These are phyloP conservation scores for Zygaena filipendulae DNA, from an alignment of 2,888 invertebrate genomes.

Conservation along the genomic window DNA sequence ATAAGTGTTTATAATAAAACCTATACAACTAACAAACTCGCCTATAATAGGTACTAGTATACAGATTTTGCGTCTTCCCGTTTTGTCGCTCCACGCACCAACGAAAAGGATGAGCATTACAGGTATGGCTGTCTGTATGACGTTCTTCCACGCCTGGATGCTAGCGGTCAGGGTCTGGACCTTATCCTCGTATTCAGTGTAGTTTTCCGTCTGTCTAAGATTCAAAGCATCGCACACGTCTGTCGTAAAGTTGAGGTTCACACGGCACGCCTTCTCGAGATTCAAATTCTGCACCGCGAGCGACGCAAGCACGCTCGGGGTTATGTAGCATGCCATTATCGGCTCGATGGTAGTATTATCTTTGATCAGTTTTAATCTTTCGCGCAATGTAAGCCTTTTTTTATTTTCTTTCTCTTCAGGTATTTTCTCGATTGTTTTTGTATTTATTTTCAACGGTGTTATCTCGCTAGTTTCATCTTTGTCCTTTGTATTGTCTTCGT, in stretches of 20 bases:
- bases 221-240: conserved; percentile 81
- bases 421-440: conserved; percentile 19
- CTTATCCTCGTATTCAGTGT: conserved; percentile 63
- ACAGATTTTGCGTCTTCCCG: conserved; percentile 78
- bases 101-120: conserved; percentile 83
- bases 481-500: conserved; percentile 21
- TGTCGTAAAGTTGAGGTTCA: conserved; percentile 77
- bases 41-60: conserved; percentile 85
- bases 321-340: conserved; percentile 77
- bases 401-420: conserved; percentile 7
- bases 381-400: conserved; percentile 27
- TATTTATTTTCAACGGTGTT: conserved; percentile 32
- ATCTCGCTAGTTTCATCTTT: conserved; percentile 27
- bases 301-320: conserved; percentile 72
- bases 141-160: conserved; percentile 86
- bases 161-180: conserved; percentile 79
- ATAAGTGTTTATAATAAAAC: conserved; percentile 81
- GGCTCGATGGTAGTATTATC: conserved; percentile 76
- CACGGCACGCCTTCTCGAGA: conserved; percentile 85
- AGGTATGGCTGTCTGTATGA: conserved; percentile 84
- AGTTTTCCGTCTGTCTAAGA: conserved; percentile 73
- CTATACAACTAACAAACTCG: conserved; percentile 80
- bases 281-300: conserved; percentile 85
- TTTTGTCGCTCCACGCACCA: conserved; percentile 82
- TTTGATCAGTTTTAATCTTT: conserved; percentile 44